Base-by-base conservation (phyloP, 2,113 vertebrate genomes). In the Embiotoca jacksoni region DNA sequence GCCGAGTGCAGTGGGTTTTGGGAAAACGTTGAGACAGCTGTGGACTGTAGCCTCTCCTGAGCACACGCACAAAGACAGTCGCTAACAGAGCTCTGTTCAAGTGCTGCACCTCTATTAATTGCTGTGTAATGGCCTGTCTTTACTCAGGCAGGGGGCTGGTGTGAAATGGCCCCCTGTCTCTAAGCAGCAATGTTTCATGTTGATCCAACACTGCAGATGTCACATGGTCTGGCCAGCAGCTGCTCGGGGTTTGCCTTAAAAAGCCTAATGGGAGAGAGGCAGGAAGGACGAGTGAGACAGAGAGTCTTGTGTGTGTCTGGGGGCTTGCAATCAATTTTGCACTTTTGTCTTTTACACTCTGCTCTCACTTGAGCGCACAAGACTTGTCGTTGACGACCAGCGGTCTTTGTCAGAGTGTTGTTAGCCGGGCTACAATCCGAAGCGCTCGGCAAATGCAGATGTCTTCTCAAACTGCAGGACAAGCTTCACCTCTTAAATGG, bases 191-290 rank as follows among this genome's bases (percentile, higher is more conserved):
- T 2, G 44, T 71, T 80, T 91, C 62, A 86, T 88, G 80, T 88
- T 76, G 75, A 80, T 89, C 81, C 85, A 78, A 32, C 69, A 33
- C 32, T 86, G 77, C 86, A 88, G 87, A 89, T 88, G 83, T 90
- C 89, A 85, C 88, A 83, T 73, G 67, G 72, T 41, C 82, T 37
- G 67, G 70, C 63, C 71, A 63, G 85, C 91, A 90, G 85, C 89
- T 89, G 87, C 82, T 83, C 62, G 5, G 61, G 58, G 52, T 75
- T 85, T 53, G 72, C 81, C 77, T 88, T 82, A 71, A 90, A 85
- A 82, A 80, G 81, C 60, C 64, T 80, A 77, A 85, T 65, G 72
- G 68, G 68, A 75, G 50, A 53, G 64, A 72, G 46, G 39, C 62
- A 83, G 84, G 79, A 83, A 72, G 81, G 61, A 81, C 16, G 2